Conservation (phyloP, 2,797 vertebrate species). For the Parotocinclus haroldoi region DNA sequence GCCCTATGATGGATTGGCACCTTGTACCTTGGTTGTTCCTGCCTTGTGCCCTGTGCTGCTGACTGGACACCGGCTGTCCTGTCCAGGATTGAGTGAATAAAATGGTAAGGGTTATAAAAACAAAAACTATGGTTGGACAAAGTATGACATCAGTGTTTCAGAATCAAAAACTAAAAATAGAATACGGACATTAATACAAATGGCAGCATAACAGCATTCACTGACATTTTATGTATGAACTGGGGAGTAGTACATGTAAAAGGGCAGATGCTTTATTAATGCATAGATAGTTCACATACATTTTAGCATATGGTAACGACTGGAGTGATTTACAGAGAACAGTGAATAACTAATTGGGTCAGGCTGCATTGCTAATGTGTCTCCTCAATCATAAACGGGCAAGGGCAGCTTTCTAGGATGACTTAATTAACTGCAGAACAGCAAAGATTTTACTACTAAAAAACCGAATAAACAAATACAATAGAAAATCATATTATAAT, state of each 20-base stretch:
- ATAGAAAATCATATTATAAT: too few relatives aligned
- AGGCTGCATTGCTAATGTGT: slow-evolving; percentile 14
- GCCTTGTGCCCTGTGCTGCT: too few relatives aligned
- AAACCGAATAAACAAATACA: too few relatives aligned
- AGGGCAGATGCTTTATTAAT: not conserved
- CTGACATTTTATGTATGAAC: not conserved
- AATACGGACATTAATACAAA: too few relatives aligned
- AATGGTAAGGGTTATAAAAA: too few relatives aligned
- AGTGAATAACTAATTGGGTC: slow-evolving; percentile 34
- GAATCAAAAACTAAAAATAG: too few relatives aligned
- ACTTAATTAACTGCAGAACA: not conserved
- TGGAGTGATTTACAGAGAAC: slow-evolving; percentile 8
- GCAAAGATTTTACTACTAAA: not conserved
- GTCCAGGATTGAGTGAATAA: too few relatives aligned
- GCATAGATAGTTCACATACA: not conserved
- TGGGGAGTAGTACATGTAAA: not conserved
- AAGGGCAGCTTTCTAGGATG: not conserved
- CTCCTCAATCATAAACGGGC: slow-evolving; percentile 4
- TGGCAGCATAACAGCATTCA: not conserved
- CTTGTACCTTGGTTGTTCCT: too few relatives aligned
- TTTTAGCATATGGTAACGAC: slow-evolving; percentile 15
- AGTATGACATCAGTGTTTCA: too few relatives aligned
- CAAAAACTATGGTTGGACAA: too few relatives aligned
- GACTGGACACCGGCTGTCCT: too few relatives aligned
- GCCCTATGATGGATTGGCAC: too few relatives aligned